Evolutionary conservation across 2,888 invertebrate genomes (phyloP).

Genomic region (Gonocerus acuteangulatus): DNA sequence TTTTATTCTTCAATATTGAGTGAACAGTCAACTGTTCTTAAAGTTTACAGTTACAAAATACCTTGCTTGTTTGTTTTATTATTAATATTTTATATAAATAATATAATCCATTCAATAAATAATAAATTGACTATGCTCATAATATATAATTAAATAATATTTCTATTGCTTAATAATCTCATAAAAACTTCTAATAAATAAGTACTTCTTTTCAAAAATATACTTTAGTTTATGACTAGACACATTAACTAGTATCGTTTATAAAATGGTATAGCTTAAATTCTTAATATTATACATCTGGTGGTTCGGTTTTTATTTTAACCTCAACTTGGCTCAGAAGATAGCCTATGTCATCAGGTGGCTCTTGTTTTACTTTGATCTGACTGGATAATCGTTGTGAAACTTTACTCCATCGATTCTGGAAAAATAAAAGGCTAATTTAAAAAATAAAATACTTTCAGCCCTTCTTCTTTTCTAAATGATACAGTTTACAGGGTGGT

Average conservation of each 20-base stretch:
- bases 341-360: constrained; percentile 37
- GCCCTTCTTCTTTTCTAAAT: too few species aligned
- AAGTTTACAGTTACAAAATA: too few species aligned
- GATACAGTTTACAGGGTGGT: neutral
- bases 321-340: constrained; percentile 41
- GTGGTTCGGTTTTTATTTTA: constrained; percentile 41
- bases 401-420: constrained; percentile 29
- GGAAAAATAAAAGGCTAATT: neutral
- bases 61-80: too few species aligned
- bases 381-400: constrained; percentile 23
- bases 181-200: too few species aligned
- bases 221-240: neutral
- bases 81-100: too few species aligned
- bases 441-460: neutral
- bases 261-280: neutral
- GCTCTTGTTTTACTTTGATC: constrained; percentile 34
- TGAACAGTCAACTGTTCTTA: too few species aligned
- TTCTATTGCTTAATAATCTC: too few species aligned
- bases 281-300: constrained; percentile 31
- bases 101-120: too few species aligned
- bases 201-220: neutral
- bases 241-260: neutral
- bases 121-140: too few species aligned
- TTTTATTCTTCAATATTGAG: too few species aligned
- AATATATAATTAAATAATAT: too few species aligned